Percentiles rank a stretch among this genome's conserved stretches.
Conservation (phyloP, 2,888 invertebrate species). For the Polymixis flavicincta region DNA sequence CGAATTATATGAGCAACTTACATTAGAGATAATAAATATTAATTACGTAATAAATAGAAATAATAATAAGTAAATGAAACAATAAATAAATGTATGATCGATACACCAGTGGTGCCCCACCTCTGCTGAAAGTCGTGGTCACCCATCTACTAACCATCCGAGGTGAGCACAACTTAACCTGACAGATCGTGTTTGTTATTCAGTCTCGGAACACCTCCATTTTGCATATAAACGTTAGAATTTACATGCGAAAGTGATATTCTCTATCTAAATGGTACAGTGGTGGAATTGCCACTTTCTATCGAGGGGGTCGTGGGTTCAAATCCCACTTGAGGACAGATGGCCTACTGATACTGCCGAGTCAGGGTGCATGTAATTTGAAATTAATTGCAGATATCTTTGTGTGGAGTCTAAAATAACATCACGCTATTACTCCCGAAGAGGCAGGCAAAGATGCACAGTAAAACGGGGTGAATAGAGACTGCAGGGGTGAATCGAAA, state of each 20-base stretch:
- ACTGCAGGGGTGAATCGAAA: too few relatives aligned
- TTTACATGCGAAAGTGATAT: conserved; percentile 31
- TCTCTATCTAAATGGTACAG: conserved; percentile 29
- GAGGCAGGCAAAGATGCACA: neutral
- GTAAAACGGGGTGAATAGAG: too few relatives aligned
- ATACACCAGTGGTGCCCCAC: too few relatives aligned
- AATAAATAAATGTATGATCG: too few relatives aligned
- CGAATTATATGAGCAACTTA: too few relatives aligned
- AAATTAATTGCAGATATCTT: neutral
- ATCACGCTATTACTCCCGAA: neutral
- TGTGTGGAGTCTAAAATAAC: neutral
- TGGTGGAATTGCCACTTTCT: conserved; percentile 44
- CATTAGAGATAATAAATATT: too few relatives aligned
- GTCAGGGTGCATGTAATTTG: conserved; percentile 17
- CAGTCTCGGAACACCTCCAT: neutral
- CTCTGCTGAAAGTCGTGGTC: neutral
- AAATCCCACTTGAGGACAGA: conserved; percentile 21
- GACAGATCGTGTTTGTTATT: neutral
- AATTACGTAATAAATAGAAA: too few relatives aligned
- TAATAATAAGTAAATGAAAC: too few relatives aligned
- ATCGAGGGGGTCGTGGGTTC: conserved; percentile 47
- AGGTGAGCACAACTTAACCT: neutral
- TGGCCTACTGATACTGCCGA: conserved; percentile 25
- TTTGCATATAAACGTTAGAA: conserved; percentile 18
- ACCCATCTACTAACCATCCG: neutral